phyloP scores from a whole-genome alignment of 53 echinoderm and acorn worm genomes.

The Paelopatides confundens region DNA sequence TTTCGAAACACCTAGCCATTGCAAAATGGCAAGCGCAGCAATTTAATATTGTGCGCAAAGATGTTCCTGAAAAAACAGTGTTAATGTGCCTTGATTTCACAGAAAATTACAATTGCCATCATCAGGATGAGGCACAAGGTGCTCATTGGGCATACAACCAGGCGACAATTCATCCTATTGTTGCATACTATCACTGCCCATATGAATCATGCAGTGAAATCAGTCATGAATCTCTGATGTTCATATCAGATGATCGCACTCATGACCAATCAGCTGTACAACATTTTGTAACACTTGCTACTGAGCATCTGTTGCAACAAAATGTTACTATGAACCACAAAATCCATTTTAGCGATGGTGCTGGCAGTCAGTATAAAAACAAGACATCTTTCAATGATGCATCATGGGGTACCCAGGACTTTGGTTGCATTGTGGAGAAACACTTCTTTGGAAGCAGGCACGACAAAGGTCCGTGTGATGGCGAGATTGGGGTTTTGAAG shows the following conservation, averaged over 20 bases:
- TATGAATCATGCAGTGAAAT: not conserved
- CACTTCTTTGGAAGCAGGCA: not conserved
- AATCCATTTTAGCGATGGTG: constrained; percentile 6
- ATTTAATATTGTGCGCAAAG: constrained; percentile 1
- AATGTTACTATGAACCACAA: not conserved
- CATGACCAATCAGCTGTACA: constrained; percentile 44
- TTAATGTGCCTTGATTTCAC: constrained; percentile 40
- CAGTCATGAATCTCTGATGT: constrained; percentile 19
- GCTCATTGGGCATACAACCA: constrained; percentile 59
- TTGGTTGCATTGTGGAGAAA: not conserved
- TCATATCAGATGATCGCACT: constrained; percentile 28
- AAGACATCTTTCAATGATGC: constrained; percentile 1
- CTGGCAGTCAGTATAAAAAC: constrained; percentile 6
- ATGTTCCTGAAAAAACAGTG: constrained; percentile 24
- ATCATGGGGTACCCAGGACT: not conserved
- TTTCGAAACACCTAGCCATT: constrained; percentile 53
- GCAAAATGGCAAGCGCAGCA: constrained; percentile 49
- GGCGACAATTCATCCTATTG: constrained; percentile 52
- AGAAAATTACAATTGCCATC: constrained; percentile 54
- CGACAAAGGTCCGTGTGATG: constrained; percentile 13
- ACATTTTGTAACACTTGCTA: not conserved
- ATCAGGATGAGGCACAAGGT: constrained; percentile 56
- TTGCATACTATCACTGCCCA: constrained; percentile 45
- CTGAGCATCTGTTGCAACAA: not conserved
- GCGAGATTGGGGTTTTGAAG: constrained; percentile 8